Percentiles rank a stretch among this genome's conserved stretches.
Evolutionary conservation across 2,113 vertebrate genomes (phyloP).

Genomic region (Phrynosoma blainvillii): DNA sequence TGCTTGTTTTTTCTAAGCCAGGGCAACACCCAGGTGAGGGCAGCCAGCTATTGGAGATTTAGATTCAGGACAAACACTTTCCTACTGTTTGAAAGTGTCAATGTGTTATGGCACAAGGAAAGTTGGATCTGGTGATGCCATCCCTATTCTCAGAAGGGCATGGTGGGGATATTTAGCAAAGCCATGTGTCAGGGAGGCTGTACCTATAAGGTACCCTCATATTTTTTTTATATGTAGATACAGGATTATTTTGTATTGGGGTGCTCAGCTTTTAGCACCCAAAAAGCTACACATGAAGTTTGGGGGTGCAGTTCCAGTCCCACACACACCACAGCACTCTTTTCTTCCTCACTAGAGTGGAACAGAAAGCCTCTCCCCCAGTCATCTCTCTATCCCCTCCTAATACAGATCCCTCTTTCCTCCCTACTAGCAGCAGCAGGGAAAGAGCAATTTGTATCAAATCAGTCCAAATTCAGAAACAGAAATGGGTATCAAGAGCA

Average conservation of each 20-base stretch:
- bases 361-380: no score
- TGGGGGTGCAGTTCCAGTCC: no score
- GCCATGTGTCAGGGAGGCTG: accelerated
- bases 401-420: no score
- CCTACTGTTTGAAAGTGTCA: constrained; percentile 49
- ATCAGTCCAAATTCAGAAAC: no score
- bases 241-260: background rate
- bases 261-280: background rate
- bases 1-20: background rate
- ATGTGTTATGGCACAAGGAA: constrained; percentile 55
- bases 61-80: constrained; percentile 34
- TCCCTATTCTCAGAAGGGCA: background rate
- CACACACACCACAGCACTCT: no score
- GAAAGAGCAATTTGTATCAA: no score
- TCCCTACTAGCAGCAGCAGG: no score
- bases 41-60: background rate
- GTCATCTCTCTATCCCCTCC: no score
- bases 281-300: no score
- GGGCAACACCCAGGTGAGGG: background rate
- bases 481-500: no score
- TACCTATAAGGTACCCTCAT: background rate
- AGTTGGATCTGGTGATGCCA: background rate
- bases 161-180: background rate
- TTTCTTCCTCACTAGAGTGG: no score
- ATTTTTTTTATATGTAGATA: background rate